Evolutionary conservation across 2,797 vertebrate genomes (phyloP).

Genomic region (Petrocephalus schoutedeni): DNA sequence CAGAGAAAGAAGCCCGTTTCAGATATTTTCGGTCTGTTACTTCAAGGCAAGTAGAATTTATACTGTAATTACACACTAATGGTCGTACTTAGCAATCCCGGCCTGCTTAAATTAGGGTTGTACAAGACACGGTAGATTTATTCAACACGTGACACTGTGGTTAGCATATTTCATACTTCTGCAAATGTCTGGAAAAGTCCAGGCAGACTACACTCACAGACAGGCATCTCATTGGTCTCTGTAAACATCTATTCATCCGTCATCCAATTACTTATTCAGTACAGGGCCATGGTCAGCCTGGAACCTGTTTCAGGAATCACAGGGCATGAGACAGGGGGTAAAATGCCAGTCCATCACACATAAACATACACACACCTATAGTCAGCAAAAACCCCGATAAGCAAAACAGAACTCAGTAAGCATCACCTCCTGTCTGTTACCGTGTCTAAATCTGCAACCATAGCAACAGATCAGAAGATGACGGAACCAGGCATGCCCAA

Average conservation of each 20-base stretch:
- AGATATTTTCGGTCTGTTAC: neutral
- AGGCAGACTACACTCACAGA: neutral
- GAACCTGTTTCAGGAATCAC: neutral
- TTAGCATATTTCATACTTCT: neutral
- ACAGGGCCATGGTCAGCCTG: neutral
- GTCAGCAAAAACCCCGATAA: neutral
- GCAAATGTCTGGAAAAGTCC: neutral
- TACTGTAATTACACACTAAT: constrained; percentile 1
- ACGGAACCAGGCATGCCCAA: neutral
- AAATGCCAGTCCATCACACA: neutral
- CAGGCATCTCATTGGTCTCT: neutral
- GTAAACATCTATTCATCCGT: neutral
- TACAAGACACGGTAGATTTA: neutral
- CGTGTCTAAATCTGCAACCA: neutral
- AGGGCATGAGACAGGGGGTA: neutral
- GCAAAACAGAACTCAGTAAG: neutral
- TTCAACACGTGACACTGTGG: neutral
- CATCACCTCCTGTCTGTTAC: neutral
- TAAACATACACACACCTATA: neutral
- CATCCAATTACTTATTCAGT: neutral
- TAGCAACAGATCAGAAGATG: neutral
- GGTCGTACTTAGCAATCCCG: neutral
- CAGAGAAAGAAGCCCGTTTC: constrained; percentile 5
- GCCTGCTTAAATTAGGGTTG: neutral
- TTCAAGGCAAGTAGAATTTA: constrained; percentile 4